phyloP scores from a whole-genome alignment of 2,797 vertebrate species.

The Garrulus glandarius region DNA sequence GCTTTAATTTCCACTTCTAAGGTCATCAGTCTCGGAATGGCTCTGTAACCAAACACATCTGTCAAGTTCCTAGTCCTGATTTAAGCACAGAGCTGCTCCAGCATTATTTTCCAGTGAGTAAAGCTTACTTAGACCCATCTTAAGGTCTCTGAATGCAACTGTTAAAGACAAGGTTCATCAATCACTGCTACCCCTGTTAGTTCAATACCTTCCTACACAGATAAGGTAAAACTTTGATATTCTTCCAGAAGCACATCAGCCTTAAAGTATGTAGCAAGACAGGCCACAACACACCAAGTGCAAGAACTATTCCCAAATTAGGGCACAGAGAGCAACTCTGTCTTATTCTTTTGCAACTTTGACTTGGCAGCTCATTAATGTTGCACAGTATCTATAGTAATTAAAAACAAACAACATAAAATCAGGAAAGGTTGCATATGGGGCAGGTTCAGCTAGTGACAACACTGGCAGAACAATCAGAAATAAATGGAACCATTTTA shows the following conservation, averaged over 20 bases:
- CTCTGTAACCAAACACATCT: not conserved
- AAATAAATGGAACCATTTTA: not conserved
- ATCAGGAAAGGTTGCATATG: not conserved
- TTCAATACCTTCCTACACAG: not conserved
- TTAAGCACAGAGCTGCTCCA: not conserved
- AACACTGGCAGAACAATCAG: not conserved
- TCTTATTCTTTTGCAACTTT: not conserved
- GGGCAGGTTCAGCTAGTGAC: not conserved
- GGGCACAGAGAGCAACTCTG: not conserved
- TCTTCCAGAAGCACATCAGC: not conserved
- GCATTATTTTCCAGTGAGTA: not conserved
- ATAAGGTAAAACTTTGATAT: not conserved
- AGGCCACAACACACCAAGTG: not conserved
- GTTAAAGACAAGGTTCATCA: not conserved
- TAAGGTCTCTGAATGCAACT: not conserved
- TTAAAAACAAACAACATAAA: not conserved
- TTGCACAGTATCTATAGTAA: not conserved
- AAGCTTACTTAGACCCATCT: not conserved
- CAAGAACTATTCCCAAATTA: slow-evolving; percentile 43
- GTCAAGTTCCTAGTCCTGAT: not conserved
- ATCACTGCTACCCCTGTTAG: not conserved
- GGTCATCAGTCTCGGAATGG: not conserved
- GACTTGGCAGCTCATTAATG: not conserved
- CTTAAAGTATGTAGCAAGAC: not conserved
- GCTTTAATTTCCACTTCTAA: slow-evolving; percentile 22